Evolutionary conservation across 2,797 vertebrate species (phyloP), one percentile per base, ranked within the genome.

Genomic region (Tauraco hartlaubi): DNA sequence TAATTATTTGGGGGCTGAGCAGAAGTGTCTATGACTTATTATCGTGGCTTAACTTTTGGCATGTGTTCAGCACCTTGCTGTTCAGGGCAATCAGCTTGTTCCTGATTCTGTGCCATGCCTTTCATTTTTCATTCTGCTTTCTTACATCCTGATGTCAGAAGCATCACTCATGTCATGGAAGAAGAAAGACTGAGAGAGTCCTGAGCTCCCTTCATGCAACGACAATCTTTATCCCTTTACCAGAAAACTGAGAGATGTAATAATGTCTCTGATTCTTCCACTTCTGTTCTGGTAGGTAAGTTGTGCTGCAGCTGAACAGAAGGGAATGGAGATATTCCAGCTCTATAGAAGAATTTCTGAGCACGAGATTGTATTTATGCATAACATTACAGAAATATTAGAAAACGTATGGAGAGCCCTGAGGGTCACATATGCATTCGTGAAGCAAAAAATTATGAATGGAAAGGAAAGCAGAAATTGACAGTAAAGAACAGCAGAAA

Each of bases 91-190:
- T 85, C 74, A 74, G 11, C 16, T 84, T 84, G 39, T 63, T 94
- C 71, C 67, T 82, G 43, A 41, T 73, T 84, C 66, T 93, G 41
- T 3, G 2, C 51, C 5, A 0, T 51, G 43, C 22, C 58, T 80
- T 94, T 90, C n/a, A 78, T 90, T 95, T 94, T 91, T 96, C 79
- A 88, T 86, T 85, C 86, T 77, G 43, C 54, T 92, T 89, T 75
- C 85, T 63, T 63, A n/a, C 0, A 0, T 58, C 29, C 31, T 7
- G 3, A 25, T 77, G 76, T 94, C 84, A 94, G 92, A 90, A 88
- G 28, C 66, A 92, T 94, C 92, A 84, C 9, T 96, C 82, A 90
- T 75, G 66, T 66, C 85, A 56, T 20, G 35, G 54, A 83, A 15
- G 35, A 80, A 78, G 61, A 90, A 91, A 92, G 78, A 75, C 43